Evolutionary conservation across 2,888 invertebrate species (phyloP).

Genomic region (Muschampia plurimacula): DNA sequence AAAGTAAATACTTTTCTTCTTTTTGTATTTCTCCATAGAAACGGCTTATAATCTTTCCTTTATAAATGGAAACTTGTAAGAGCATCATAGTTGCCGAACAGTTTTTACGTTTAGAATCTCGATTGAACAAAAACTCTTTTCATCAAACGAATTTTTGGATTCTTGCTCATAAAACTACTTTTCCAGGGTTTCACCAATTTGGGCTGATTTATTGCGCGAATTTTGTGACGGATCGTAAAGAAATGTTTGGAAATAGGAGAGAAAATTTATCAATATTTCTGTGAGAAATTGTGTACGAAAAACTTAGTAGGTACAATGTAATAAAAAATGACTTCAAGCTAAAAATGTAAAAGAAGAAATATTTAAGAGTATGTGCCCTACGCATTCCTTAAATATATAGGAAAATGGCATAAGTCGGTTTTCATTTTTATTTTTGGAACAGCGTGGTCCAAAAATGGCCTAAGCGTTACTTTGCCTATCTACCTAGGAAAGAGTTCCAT

Average conservation of each 20-base stretch:
- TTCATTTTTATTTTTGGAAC: too few species aligned
- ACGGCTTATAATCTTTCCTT: background rate
- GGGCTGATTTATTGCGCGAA: constrained; percentile 1
- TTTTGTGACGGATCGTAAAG: background rate
- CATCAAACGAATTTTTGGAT: background rate
- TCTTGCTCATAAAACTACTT: constrained; percentile 5
- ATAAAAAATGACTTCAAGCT: too few species aligned
- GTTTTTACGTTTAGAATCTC: background rate
- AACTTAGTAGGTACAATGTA: too few species aligned
- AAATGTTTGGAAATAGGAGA: background rate
- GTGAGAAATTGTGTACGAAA: too few species aligned
- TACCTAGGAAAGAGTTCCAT: too few species aligned
- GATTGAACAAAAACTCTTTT: background rate
- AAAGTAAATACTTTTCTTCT: background rate
- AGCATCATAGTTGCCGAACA: background rate
- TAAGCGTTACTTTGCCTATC: too few species aligned
- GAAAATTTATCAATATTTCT: background rate
- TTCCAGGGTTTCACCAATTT: background rate
- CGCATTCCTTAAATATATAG: too few species aligned
- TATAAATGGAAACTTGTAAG: constrained; percentile 7
- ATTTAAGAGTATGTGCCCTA: too few species aligned
- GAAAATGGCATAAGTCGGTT: too few species aligned
- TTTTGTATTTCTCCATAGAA: background rate
- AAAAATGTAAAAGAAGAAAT: too few species aligned
- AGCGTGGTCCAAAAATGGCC: too few species aligned